Base-by-base conservation (phyloP, 2,888 invertebrate genomes). In the Podotricha telesiphe region DNA sequence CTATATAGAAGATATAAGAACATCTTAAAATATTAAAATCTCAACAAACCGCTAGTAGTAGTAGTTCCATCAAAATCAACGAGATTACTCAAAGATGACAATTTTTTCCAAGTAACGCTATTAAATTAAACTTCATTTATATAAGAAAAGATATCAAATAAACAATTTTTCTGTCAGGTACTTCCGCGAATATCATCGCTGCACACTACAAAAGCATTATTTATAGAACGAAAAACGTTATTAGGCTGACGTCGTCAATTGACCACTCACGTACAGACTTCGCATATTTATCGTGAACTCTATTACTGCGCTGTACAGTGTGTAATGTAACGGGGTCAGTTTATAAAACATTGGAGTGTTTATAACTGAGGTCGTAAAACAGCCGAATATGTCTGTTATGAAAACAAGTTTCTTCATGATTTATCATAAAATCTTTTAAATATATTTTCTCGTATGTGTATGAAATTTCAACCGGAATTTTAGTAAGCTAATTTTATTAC, bases 251-350 rank as follows among this genome's bases (percentile, higher is more conserved):
- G 56, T 67, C 67, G 70, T 67, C 73, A 72, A 73, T 74, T 72
- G 76, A 66, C 74, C 71, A 73, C 69, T 74, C 67, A 71, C 71
- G 40, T 65, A 67, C 71, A 73, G 72, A 73, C 69, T 50, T 63
- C 48, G 15, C 50, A 8, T 34, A 13, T 17, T 11, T 17, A 58
- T n/a, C 11, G 4, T 65, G 19, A 19, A 67, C 68, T 51, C 61
- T 70, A 71, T 65, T 28, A 13, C 45, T 20, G 17, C 2, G 47
- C 17, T 56, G 28, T 28, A 48, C 51, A 61, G n/a, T 13, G n/a
- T 13, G n/a, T 47, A 19, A 55, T 59, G 40, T 65, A 45, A 68
- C 62, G 42, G 40, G 10, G 8, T 40, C 64, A 62, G 69, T 68
- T 71, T 70, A 65, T 58, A 42, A 69, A 71, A 73, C 61, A 72